A percentile compares a stretch with the other conserved stretches of the same genome.
Evolutionary conservation across 2,888 invertebrate species (phyloP).

Genomic region (Leucania comma): DNA sequence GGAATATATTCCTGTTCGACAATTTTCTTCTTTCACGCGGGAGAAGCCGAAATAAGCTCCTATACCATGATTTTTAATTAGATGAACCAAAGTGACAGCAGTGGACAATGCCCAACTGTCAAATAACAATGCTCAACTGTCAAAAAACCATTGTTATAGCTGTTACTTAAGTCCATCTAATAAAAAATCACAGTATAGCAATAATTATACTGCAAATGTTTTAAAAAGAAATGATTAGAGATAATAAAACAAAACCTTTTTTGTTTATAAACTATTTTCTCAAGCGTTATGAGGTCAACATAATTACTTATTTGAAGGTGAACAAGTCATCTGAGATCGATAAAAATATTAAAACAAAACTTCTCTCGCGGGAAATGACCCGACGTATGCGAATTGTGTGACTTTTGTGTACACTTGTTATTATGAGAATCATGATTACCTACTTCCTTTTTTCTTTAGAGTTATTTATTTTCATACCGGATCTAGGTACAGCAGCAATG

Average conservation of each 20-base stretch:
- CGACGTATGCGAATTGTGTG: constrained; percentile 11
- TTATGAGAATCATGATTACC: background rate
- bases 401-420: constrained; percentile 5
- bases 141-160: too few species aligned
- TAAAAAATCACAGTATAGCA: too few species aligned
- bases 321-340: constrained; percentile 17
- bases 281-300: constrained; percentile 23
- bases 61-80: too few species aligned
- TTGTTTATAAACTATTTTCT: constrained; percentile 1
- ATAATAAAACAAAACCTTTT: background rate
- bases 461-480: background rate
- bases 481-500: background rate
- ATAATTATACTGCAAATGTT: too few species aligned
- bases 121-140: too few species aligned
- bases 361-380: constrained; percentile 8
- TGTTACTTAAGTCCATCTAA: too few species aligned
- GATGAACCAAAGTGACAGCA: too few species aligned
- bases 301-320: constrained; percentile 37
- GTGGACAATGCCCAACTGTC: too few species aligned
- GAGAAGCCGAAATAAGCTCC: too few species aligned
- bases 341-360: constrained; percentile 37
- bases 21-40: too few species aligned
- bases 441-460: background rate
- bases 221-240: too few species aligned
- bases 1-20: too few species aligned